A percentile compares a stretch with the other conserved stretches of the same genome.
Conservation (phyloP, 2,888 invertebrate genomes). For the Apodemia duryi region DNA sequence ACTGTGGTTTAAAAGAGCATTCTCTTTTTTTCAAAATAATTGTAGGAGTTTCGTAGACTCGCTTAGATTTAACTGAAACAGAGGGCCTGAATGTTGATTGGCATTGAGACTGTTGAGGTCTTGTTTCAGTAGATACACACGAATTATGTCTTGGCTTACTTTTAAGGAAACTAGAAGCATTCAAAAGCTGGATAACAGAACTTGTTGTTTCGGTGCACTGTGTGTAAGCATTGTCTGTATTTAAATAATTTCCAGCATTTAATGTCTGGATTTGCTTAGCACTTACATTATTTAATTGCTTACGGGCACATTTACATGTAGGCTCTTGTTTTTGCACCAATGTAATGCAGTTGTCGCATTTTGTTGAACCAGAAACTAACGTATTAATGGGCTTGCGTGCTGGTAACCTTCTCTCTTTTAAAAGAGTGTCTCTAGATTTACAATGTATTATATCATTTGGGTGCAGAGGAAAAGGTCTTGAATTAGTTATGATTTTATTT, state of each 20-base stretch:
- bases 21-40: neutral
- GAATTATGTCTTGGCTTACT: neutral
- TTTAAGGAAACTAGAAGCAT: neutral
- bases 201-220: conserved; percentile 27
- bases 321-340: conserved; percentile 43
- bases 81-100: neutral
- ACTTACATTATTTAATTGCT: conserved; percentile 30
- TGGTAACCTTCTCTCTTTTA: neutral
- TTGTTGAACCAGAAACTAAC: conserved; percentile 41
- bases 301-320: conserved; percentile 39
- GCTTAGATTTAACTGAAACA: neutral
- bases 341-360: conserved; percentile 50
- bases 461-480: neutral
- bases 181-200: conserved; percentile 31
- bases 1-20: neutral
- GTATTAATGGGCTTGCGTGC: conserved; percentile 42
- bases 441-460: neutral
- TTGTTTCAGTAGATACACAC: neutral
- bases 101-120: neutral
- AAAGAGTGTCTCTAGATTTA: neutral
- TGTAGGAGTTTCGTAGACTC: neutral
- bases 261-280: conserved; percentile 45
- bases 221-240: conserved; percentile 48
- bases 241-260: conserved; percentile 21
- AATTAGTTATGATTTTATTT: neutral